These are phyloP conservation scores for Nephila pilipes DNA, from an alignment of 1,140 invertebrate species.

Conservation along the genomic window DNA sequence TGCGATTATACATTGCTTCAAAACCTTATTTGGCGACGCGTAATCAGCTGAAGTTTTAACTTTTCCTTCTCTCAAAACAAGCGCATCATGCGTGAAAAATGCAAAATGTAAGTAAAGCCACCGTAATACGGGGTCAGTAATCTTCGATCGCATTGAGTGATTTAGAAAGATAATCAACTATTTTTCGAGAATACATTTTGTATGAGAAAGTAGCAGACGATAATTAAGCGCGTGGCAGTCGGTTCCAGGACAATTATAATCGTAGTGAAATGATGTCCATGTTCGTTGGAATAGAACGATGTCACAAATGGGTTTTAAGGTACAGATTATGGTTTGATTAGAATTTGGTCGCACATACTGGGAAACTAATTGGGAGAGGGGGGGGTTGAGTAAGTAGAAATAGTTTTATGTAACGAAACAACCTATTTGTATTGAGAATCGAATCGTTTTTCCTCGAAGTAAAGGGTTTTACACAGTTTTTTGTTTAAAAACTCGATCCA, in stretches of 20 bases:
- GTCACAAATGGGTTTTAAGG: background rate
- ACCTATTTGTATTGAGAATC: background rate
- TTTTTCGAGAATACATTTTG: background rate
- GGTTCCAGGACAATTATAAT: conserved; percentile 20
- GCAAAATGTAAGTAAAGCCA: background rate
- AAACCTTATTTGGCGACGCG: conserved; percentile 30
- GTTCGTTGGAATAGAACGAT: conserved; percentile 1
- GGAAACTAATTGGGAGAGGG: no score
- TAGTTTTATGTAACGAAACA: conserved; percentile 1
- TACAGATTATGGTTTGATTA: background rate
- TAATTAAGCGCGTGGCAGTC: background rate
- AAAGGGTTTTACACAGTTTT: background rate
- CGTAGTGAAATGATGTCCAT: background rate
- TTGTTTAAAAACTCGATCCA: background rate
- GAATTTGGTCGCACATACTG: background rate
- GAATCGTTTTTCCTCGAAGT: background rate
- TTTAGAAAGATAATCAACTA: background rate
- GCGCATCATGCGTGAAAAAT: background rate
- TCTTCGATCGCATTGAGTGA: background rate
- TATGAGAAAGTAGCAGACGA: background rate
- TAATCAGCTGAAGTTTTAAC: background rate
- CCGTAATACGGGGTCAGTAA: conserved; percentile 21
- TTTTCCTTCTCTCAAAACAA: background rate
- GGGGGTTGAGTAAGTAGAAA: background rate
- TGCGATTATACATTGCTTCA: background rate